These are phyloP conservation scores for Dendrolimus kikuchii DNA, from an alignment of 1,140 invertebrate genomes.

Conservation along the genomic window DNA sequence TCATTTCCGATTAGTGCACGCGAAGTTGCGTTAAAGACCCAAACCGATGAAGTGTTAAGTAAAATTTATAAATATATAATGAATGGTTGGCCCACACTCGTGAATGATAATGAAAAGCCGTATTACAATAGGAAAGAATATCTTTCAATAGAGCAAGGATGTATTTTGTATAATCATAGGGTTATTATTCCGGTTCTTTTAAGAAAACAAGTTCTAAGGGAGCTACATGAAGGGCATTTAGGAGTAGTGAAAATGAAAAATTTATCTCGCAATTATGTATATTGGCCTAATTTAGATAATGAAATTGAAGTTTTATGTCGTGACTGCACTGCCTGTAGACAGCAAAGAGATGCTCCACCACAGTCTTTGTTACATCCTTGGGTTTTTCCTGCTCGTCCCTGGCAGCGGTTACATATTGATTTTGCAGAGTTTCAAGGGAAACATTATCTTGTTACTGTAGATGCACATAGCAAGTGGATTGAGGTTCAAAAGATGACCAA, in stretches of 20 bases:
- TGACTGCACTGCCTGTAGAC: too few species aligned
- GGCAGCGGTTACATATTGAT: too few species aligned
- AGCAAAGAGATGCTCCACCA: too few species aligned
- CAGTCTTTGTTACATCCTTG: too few species aligned
- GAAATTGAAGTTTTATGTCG: too few species aligned
- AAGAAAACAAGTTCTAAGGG: background rate
- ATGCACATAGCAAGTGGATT: too few species aligned
- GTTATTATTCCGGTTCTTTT: background rate
- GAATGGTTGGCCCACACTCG: conserved; percentile 2
- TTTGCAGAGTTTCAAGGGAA: too few species aligned
- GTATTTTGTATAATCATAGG: conserved; percentile 1
- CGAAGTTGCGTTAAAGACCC: too few species aligned
- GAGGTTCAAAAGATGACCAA: too few species aligned
- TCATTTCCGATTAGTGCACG: background rate
- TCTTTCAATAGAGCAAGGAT: conserved; percentile 1
- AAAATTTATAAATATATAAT: conserved; percentile 2
- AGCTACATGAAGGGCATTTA: conserved; percentile 3
- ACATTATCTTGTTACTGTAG: too few species aligned
- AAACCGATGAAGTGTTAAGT: background rate
- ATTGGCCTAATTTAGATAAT: background rate
- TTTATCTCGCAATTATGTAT: conserved; percentile 1
- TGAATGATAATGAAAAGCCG: background rate
- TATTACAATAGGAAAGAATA: conserved; percentile 3
- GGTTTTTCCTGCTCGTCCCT: too few species aligned
- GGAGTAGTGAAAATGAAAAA: conserved; percentile 2